Conservation (phyloP, 2,888 invertebrate genomes). For the Fabriciana adippe region DNA sequence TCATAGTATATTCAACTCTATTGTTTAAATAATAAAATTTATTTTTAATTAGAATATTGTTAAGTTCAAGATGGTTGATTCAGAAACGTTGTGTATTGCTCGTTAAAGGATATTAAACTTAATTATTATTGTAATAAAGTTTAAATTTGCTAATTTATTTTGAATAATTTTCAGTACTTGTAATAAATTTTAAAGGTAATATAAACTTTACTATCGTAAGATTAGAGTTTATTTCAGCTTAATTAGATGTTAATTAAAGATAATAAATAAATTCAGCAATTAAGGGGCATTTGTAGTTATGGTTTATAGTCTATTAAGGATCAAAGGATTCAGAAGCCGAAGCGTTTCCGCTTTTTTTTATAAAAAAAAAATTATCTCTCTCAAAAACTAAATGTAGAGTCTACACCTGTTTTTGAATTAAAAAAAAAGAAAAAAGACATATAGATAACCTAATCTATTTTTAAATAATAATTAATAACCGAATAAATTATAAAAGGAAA, state of each 20-base stretch:
- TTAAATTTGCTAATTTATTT: slow-evolving; percentile 7
- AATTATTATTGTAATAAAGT: slow-evolving; percentile 6
- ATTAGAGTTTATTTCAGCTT: slow-evolving; percentile 8
- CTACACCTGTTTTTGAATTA: too few relatives aligned
- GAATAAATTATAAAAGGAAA: too few relatives aligned
- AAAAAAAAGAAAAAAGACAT: too few relatives aligned
- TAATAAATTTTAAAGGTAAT: slow-evolving; percentile 1
- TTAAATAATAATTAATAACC: too few relatives aligned
- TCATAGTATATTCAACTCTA: slow-evolving; percentile 9
- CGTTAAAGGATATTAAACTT: slow-evolving; percentile 13
- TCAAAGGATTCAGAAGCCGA: slow-evolving; percentile 42
- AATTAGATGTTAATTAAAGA: slow-evolving; percentile 41
- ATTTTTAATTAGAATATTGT: background rate
- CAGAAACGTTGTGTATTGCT: background rate
- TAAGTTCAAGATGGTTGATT: too few relatives aligned
- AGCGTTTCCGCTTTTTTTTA: slow-evolving; percentile 31
- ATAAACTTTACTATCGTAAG: background rate
- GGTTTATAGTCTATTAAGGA: slow-evolving; percentile 39
- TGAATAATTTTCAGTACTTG: background rate
- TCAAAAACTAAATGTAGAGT: too few relatives aligned
- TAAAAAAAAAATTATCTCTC: too few relatives aligned
- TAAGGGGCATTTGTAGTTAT: slow-evolving; percentile 38
- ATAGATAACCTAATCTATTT: too few relatives aligned
- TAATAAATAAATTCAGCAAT: slow-evolving; percentile 39
- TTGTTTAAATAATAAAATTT: background rate